Conservation (phyloP, 2,888 invertebrate species). For the Meiosimyza decipiens region DNA sequence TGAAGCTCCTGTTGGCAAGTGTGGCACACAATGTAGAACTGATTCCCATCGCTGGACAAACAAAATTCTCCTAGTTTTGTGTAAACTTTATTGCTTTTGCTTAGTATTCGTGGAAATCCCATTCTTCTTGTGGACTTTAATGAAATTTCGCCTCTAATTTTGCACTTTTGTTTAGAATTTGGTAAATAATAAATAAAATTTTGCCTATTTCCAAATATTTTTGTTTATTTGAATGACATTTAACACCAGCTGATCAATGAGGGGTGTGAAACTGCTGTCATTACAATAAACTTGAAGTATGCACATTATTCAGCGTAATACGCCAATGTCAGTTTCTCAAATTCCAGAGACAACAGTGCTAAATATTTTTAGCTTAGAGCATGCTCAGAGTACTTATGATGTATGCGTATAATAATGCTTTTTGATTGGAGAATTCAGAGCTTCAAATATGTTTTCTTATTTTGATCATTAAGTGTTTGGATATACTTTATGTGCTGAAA, state of each 20-base stretch:
- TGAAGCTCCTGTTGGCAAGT: constrained; percentile 61
- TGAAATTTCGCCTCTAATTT: not conserved
- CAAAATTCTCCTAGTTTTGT: constrained; percentile 62
- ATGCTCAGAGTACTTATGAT: too few species aligned
- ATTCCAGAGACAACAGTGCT: too few species aligned
- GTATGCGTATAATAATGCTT: too few species aligned
- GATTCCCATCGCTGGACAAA: constrained; percentile 56
- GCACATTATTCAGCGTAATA: too few species aligned
- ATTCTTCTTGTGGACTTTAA: constrained; percentile 40
- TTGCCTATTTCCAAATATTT: constrained; percentile 11
- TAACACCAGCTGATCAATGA: not conserved
- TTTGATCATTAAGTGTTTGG: too few species aligned
- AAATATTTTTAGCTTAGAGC: too few species aligned
- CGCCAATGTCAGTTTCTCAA: too few species aligned
- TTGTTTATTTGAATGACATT: constrained; percentile 28
- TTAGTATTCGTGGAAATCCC: constrained; percentile 63
- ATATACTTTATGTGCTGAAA: too few species aligned
- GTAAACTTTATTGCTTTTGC: constrained; percentile 62
- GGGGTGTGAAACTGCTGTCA: too few species aligned
- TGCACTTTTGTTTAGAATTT: not conserved
- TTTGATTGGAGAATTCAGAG: too few species aligned
- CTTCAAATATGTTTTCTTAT: too few species aligned
- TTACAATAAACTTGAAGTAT: too few species aligned
- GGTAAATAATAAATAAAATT: not conserved
- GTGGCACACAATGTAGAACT: constrained; percentile 61